Evolutionary conservation across 2,888 invertebrate genomes (phyloP), one percentile per base, ranked within the genome.

Genomic region (Quadriops clusia): DNA sequence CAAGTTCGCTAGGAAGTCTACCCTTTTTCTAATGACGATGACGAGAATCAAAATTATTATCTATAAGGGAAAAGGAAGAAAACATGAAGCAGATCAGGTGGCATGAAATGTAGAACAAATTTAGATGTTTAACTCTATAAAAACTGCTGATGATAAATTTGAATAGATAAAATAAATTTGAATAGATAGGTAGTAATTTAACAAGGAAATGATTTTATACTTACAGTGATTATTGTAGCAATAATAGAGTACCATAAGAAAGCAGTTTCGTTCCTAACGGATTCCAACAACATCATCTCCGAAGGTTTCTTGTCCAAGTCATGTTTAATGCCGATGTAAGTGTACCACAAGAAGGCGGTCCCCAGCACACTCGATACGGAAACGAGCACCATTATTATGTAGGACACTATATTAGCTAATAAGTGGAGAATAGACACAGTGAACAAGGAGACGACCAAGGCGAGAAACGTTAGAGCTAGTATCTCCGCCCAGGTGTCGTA

Each of bases 401-500:
- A 87, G 3, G 91, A 84, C 4, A 91, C 83, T 28, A 90, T 56
- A 35, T 75, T 74, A 1, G 91, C 86, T 44, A 91, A 54, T 54
- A 83, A 73, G 54, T 90, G 85, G 46, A 93, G 73, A 45, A 91
- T 71, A 26, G 81, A 74, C 18, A 91, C 81, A 65, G 87, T 76
- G 5, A 82, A 61, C 34, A 91, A 66, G 3, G 91, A 86, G 43
- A 89, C 70, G 47, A 83, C 86, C 52, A 91, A 74, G 37, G 90
- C 76, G 36, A 90, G 61, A 37, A 80, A 75, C 30, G 83, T 78
- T 48, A 91, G 72, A 17, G 74, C 74, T 28, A 86, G 68, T 61
- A 94, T 83, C 56, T 84, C 77, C 49, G 73, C 77, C 89, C 90
- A 90, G 20, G 86, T 82, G 36, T 78, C 76, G 53, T 87, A 89